Evolutionary conservation across 2,888 invertebrate genomes (phyloP), one percentile per base, ranked within the genome.

Genomic region (Noctua comes): DNA sequence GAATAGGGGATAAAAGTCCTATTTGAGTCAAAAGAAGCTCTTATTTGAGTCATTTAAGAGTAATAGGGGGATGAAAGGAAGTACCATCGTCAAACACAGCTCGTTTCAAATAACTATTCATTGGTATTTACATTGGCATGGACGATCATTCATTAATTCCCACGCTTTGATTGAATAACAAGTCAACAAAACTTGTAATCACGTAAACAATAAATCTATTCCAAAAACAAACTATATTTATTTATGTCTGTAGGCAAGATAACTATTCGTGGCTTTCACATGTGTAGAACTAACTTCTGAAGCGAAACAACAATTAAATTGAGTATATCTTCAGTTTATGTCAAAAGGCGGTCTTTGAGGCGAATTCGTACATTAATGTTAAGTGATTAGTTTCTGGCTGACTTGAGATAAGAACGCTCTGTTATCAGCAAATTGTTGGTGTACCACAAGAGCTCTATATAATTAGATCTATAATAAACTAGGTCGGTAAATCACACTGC

Each of bases 221-320:
- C 7, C 27, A 16, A 31, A 43, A 13, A 27, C 43, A 78, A 72
- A 54, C 16, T n/a, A 7, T 40, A 24, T 36, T 73, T 24, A 46
- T 46, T 72, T 7, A 80, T 54, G 27, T 62, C 73, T 18, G 36
- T 54, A 64, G 27, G 48, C 18, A 46, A 18, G 16, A 46, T 73
- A 54, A 73, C 18, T 54, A 73, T 64, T 73, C 46, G 54, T 36
- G 36, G 27, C 36, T 11, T 40, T 46, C 54, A 54, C 48, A 78
- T 80, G 54, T 78, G 72, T 31, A 43, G 21, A 31, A 71, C 48
- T 27, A 66, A 72, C 54, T 62, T 48, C 31, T 40, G 31, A 70
- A 21, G 24, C 46, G 24, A 48, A 77, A 68, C 51, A 68, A 77
- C 83, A 64, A 82, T 83, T 83, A 40, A 54, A 68, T 68, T 68